These are phyloP conservation scores for Ceyx erithaca DNA, from an alignment of 2,797 vertebrate genomes.

Conservation along the genomic window DNA sequence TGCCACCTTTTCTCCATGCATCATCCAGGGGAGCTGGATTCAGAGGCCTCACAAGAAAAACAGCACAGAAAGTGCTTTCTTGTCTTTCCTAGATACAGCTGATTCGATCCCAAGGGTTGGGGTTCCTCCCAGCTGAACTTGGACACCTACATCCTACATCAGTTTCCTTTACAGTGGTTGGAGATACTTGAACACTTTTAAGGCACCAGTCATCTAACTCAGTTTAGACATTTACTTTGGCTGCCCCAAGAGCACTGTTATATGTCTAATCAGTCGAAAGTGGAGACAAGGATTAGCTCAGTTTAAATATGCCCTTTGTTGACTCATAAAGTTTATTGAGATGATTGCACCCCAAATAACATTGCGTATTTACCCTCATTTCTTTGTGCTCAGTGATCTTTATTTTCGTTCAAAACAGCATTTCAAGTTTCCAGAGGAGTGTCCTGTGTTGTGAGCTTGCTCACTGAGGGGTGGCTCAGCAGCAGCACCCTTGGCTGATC, in stretches of 20 bases:
- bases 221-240: not conserved
- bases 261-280: not conserved
- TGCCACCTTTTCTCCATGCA: not conserved
- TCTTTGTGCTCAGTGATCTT: not conserved
- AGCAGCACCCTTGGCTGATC: not conserved
- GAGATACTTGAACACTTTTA: not conserved
- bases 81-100: not conserved
- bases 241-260: not conserved
- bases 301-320: not conserved
- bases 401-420: not conserved
- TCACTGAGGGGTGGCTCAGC: not conserved
- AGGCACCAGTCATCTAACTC: not conserved
- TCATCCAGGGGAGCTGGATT: not conserved
- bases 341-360: not conserved
- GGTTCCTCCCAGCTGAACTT: not conserved
- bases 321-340: not conserved
- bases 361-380: not conserved
- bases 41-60: not conserved
- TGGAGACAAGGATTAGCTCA: not conserved
- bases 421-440: not conserved
- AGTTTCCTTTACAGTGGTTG: not conserved
- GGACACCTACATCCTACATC: not conserved
- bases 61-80: not conserved
- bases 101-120: accelerated
- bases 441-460: not conserved